Percentiles rank a stretch among this genome's conserved stretches.
Evolutionary conservation across 2,888 invertebrate genomes (phyloP).

Genomic region (Eumerus sabulonum): DNA sequence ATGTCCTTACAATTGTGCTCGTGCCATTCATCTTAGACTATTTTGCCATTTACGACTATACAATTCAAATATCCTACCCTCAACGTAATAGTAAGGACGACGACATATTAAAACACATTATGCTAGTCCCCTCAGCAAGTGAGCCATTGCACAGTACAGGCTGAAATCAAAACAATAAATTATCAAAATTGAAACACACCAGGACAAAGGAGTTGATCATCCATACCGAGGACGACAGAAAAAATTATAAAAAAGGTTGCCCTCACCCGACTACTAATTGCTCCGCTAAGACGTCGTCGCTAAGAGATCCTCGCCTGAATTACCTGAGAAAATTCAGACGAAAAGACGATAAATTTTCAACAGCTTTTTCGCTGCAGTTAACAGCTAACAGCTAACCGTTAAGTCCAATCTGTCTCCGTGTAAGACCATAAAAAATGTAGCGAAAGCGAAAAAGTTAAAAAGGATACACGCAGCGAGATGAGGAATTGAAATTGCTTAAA

Average conservation of each 20-base stretch:
- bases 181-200: constrained; percentile 62
- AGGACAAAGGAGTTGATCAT: constrained; percentile 55
- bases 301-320: constrained; percentile 29
- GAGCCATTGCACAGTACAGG: constrained; percentile 19
- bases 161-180: constrained; percentile 68
- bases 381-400: neutral
- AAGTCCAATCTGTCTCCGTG: constrained; percentile 23
- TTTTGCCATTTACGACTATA: constrained; percentile 46
- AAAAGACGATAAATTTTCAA: constrained; percentile 51
- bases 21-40: constrained; percentile 59
- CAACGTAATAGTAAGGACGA: constrained; percentile 24
- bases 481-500: constrained; percentile 58
- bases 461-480: constrained; percentile 39
- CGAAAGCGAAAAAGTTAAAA: constrained; percentile 52
- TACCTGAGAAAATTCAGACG: constrained; percentile 46
- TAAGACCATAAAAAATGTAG: constrained; percentile 44
- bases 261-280: constrained; percentile 67
- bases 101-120: constrained; percentile 57
- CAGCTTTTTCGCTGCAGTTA: constrained; percentile 34
- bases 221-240: neutral
- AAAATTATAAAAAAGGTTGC: no score
- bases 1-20: no score
- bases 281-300: constrained; percentile 44
- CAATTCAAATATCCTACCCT: constrained; percentile 64
- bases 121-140: constrained; percentile 42